Conservation (phyloP, 2,113 vertebrate genomes). For the Cyprinodon variegatus region DNA sequence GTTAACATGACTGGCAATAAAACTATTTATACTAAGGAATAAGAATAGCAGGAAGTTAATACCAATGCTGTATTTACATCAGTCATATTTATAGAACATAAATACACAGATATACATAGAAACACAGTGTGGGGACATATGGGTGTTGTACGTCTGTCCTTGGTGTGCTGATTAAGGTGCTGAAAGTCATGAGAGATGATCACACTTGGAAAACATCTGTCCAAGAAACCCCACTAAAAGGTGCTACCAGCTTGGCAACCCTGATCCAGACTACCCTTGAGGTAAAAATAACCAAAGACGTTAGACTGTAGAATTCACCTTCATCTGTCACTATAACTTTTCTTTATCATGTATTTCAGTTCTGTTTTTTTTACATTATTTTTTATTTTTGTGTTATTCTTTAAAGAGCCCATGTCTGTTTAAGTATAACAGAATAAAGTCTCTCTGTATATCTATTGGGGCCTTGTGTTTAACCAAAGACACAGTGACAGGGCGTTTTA, state of each 20-base stretch:
- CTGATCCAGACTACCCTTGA: constrained; percentile 43
- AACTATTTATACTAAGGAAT: too few species aligned
- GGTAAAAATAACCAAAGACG: constrained; percentile 76
- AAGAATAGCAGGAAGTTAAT: background rate
- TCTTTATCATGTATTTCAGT: constrained; percentile 13
- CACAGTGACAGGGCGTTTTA: constrained; percentile 59
- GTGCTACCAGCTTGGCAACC: constrained; percentile 28
- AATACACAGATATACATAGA: too few species aligned
- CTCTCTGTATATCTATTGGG: background rate
- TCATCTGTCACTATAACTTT: constrained; percentile 8
- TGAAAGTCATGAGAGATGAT: constrained; percentile 27
- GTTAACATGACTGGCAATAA: too few species aligned
- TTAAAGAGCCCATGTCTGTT: constrained; percentile 45
- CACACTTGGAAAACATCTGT: constrained; percentile 39
- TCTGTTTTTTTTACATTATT: constrained; percentile 10
- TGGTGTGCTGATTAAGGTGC: background rate
- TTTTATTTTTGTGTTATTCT: constrained; percentile 17
- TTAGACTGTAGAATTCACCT: constrained; percentile 57
- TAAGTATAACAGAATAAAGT: constrained; percentile 49
- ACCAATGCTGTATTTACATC: background rate
- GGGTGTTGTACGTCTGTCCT: background rate
- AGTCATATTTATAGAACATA: background rate
- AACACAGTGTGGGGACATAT: too few species aligned
- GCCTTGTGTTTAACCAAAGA: constrained; percentile 67
- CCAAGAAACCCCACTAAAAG: constrained; percentile 34